Base-by-base conservation (phyloP, 2,113 vertebrate genomes). In the Vimba vimba region DNA sequence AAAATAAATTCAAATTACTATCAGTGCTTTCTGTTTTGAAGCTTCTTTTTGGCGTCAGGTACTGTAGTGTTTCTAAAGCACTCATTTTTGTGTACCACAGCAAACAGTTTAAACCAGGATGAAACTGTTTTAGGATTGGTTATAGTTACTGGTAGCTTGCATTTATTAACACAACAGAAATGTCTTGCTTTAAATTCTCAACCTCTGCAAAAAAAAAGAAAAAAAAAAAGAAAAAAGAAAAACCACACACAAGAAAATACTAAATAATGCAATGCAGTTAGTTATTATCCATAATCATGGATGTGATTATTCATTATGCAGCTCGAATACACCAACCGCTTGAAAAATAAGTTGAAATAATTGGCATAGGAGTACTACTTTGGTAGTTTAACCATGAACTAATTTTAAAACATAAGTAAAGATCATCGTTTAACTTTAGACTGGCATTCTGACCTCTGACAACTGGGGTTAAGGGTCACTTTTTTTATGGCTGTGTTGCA, bases 341-440 rank as follows among this genome's bases (percentile, higher is more conserved):
- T 12, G 12, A 17, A 52, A 15, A 76, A 19, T 1, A 69, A 36
- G 66, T 21, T 69, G 7, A 52, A 27, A 8, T 25, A 15, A 25
- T 52, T 76, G 12, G 3, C 47, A 30, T 27, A 21, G 74, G 52
- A 4, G 33, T 33, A 4, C 33, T 33, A 33, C 33, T 33, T 55
- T 36, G 19, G 9, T 13, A 11, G 17, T 43, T 55, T 30, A 23
- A 25, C 30, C 47, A 52, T 69, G 36, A 79, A 21, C 8, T 4
- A 13, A 23, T 84, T 64, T 59, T 13, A 85, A 50, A 77, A 85
- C 52, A 57, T 52, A 8, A 84, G 57, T 30, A 52, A 77, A 75
- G 17, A 57, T 11, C 33, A 57, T 57, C 13, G 27, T 59, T 78
- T 52, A 62, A 84, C n/a, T 43, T 68, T 68, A 79, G 64, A 9